Conservation (phyloP, 2,797 vertebrate genomes). For the Clarias pachynema region DNA sequence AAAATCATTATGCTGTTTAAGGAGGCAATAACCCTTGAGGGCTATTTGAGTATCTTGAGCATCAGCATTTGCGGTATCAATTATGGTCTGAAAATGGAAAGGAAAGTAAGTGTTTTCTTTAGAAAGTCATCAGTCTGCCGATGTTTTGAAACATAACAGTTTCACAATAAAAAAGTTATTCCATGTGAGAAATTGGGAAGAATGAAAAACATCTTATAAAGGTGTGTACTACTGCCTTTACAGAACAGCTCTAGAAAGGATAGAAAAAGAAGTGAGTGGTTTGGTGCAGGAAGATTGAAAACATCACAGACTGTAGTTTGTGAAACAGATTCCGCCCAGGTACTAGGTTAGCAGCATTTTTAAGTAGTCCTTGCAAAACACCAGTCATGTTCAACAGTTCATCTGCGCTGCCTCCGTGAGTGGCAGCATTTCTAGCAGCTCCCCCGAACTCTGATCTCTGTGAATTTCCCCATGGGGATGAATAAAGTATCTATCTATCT, state of each 20-base stretch:
- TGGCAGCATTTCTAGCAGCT: no score
- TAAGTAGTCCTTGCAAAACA: background rate
- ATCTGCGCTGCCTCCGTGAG: no score
- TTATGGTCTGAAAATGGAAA: background rate
- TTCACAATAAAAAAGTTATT: background rate
- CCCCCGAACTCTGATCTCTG: no score
- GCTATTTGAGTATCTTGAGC: background rate
- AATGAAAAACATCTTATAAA: background rate
- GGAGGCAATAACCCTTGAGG: background rate
- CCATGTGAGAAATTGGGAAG: background rate
- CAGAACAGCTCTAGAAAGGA: background rate
- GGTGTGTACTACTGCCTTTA: background rate
- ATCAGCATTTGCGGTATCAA: background rate
- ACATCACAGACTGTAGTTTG: background rate
- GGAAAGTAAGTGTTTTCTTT: background rate
- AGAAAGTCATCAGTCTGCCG: background rate
- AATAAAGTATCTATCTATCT: no score
- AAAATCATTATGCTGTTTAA: background rate
- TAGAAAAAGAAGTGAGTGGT: background rate
- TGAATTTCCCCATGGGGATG: no score
- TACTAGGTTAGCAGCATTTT: background rate
- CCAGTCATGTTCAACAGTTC: background rate
- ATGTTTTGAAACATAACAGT: background rate
- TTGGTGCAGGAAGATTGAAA: background rate
- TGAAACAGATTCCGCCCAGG: background rate